These are phyloP conservation scores for Euwallacea fornicatus DNA, from an alignment of 1,140 invertebrate genomes.

Conservation along the genomic window DNA sequence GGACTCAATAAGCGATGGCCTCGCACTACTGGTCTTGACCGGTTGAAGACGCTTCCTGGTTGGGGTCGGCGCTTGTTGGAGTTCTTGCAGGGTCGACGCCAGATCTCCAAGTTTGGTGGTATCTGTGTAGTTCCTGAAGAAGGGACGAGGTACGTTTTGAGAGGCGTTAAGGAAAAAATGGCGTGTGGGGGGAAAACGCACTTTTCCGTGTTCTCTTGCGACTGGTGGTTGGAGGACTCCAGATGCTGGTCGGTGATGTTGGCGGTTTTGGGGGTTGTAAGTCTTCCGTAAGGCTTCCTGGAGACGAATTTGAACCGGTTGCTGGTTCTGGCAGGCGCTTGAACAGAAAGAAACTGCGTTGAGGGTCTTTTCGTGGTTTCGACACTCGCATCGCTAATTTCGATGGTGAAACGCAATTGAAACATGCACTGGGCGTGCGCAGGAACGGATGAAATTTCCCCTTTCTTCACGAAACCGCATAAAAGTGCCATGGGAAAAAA, in stretches of 20 bases:
- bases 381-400: too few species aligned
- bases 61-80: constrained; percentile 48
- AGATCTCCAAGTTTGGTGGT: not conserved
- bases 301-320: constrained; percentile 35
- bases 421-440: too few species aligned
- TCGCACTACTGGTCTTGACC: not conserved
- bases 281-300: constrained; percentile 35
- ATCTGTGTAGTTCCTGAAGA: not conserved
- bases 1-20: too few species aligned
- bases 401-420: too few species aligned
- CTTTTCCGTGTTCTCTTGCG: constrained; percentile 23
- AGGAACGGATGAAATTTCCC: too few species aligned
- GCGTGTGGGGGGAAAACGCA: too few species aligned
- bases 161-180: too few species aligned
- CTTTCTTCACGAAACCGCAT: too few species aligned
- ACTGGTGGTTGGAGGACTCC: constrained; percentile 44
- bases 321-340: constrained; percentile 8
- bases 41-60: constrained; percentile 17
- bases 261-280: constrained; percentile 23
- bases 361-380: not conserved
- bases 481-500: too few species aligned
- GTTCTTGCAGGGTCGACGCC: not conserved
- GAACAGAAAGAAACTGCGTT: not conserved
- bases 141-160: too few species aligned
- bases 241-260: constrained; percentile 39